These are phyloP conservation scores for Gnatocerus cornutus DNA, from an alignment of 2,888 invertebrate species.

Conservation along the genomic window DNA sequence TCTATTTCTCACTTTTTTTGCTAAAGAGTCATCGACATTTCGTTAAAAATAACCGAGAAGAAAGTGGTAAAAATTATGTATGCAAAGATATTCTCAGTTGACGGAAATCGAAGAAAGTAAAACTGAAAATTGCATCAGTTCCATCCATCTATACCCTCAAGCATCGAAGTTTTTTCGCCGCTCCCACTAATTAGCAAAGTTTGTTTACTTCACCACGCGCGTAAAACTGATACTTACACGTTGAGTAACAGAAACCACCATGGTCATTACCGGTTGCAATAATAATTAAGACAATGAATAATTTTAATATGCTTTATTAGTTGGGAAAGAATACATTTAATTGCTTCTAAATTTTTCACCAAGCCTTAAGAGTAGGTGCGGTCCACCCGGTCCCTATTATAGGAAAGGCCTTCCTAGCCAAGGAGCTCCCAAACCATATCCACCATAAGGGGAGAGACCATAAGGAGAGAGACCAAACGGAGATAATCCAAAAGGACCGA, in stretches of 20 bases:
- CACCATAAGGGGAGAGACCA: too few relatives aligned
- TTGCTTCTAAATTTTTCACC: constrained; percentile 16
- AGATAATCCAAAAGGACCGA: constrained; percentile 16
- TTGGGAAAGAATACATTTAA: constrained; percentile 10
- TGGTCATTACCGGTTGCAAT: constrained; percentile 32
- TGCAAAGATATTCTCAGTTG: constrained; percentile 11
- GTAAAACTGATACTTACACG: constrained; percentile 24
- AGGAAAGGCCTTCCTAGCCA: constrained; percentile 28
- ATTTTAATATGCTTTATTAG: constrained; percentile 18
- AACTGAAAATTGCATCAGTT: neutral
- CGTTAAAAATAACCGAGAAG: neutral
- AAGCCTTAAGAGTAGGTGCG: constrained; percentile 26
- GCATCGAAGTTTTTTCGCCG: neutral
- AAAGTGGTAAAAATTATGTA: constrained; percentile 5
- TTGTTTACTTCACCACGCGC: constrained; percentile 26
- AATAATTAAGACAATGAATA: constrained; percentile 11
- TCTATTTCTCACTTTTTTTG: neutral
- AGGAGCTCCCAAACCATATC: constrained; percentile 33
- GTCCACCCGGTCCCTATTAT: constrained; percentile 7
- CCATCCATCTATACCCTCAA: constrained; percentile 1
- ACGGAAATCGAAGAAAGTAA: constrained; percentile 20
- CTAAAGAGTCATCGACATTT: neutral
- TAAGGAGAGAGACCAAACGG: constrained; percentile 23
- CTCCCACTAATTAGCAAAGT: constrained; percentile 25
- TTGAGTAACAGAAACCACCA: constrained; percentile 39